Base-by-base conservation (phyloP, 2,888 invertebrate species). In the Eupithecia pulchellata region DNA sequence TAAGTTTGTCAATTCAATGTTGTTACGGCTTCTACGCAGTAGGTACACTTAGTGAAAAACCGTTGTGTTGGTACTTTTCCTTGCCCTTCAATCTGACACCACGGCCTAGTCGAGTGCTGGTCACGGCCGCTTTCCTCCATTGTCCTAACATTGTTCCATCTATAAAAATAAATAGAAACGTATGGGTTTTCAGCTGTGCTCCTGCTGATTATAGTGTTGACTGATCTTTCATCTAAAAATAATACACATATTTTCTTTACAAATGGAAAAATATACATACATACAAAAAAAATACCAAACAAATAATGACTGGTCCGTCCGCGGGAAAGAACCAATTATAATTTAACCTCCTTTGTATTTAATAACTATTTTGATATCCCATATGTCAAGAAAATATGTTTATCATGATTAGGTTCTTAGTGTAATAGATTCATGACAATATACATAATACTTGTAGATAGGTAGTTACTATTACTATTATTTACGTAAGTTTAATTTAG, bases 371-470 rank as follows among this genome's bases (percentile, higher is more conserved):
- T 47, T 9, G 14, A 17, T 60, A 34, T 47, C 42, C n/a, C 14
- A 60, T 32, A 42, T 9, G 14, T n/a, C 32, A 71, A 63, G 64
- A 65, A 63, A 67, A 65, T 64, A 62, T 25, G 30, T 11, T 71
- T 71, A 69, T 71, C 85, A 84, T 80, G 72, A 80, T 36, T 85
- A 87, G 5, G 30, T 30, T 6, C 5, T 3, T 34, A 47, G 78
- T 86, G 82, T 86, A 87, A 85, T 85, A 84, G 82, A 86, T 86
- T 83, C 86, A 89, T 90, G 91, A 91, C 91, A 91, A 91, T 89
- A 89, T 86, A 25, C 52, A 4, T 52, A 32, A 81, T 80, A 81
- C 83, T 83, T 88, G 84, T 90, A 89, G 86, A 85, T 89, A 82
- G 76, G 74, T 79, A 77, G 72, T 81, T 78, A 78, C 71, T 73